Evolutionary conservation across 1,140 invertebrate genomes (phyloP), one percentile per base, ranked within the genome.

Genomic region (Bombus superbus): DNA sequence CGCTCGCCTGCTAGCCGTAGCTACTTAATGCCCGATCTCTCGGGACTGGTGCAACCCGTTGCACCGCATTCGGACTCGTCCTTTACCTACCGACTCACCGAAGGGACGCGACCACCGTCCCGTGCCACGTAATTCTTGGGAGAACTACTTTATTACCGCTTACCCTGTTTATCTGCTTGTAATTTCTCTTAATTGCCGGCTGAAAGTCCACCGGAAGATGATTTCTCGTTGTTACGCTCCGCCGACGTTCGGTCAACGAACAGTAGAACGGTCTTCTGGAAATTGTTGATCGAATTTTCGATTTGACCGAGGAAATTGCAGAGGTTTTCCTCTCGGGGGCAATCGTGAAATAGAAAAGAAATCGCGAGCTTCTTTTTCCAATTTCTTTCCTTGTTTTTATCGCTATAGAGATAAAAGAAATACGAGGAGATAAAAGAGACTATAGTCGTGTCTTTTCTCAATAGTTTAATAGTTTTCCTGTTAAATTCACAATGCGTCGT

Each of bases 21-120:
- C 57, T 64, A 81, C 81, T 89, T 90, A 86, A 90, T 86, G 72
- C 68, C 38, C 35, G 15, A 75, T 42, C 87, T 69, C 81, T 18
- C 3, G 80, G 62, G 87, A 88, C 44, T 47, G 25, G 35, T 15
- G 69, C 40, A 22, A 47, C 32, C 47, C 38, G 28, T 78, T 68
- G 44, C 68, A 73, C 77, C 74, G 57, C 76, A 82, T 77, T 71
- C 73, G 84, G 57, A 89, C 82, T 83, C 80, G 64, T 84, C 62
- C 77, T 86, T 83, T 84, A 76, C 81, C 80, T 57, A 79, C 13
- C n/a, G 71, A 59, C 62, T 71, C 59, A 13, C 66, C 64, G 38
- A 28, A 38, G 75, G 78, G 78, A 74, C 73, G 62, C 53, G 38
- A 35, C 32, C 59, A 42, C 66, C 40, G 38, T 47, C 8, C 25